Base-by-base conservation (phyloP, 2,888 invertebrate species). In the Anticlea derivata region DNA sequence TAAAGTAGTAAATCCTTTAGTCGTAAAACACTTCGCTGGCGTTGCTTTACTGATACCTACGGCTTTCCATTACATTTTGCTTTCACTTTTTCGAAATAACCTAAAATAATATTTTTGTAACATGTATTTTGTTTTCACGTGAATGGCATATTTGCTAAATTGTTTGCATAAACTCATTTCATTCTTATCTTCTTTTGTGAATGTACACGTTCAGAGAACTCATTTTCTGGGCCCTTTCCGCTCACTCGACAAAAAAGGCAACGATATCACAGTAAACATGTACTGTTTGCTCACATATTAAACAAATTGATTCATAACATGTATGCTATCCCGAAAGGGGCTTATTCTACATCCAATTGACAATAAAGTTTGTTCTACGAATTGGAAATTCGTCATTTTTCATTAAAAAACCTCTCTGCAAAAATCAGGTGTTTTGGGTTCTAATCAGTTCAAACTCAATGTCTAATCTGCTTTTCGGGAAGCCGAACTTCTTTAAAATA, bases 151-250 rank as follows among this genome's bases (percentile, higher is more conserved):
- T 55, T 41, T 59, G 60, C 51, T 63, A 71, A 67, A 62, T 60
- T 68, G 70, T 75, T 72, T 73, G 68, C 69, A 63, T 70, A 72
- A 70, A 70, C 68, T 70, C 66, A 60, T 69, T 61, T 61, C 55
- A 63, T 70, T 74, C 67, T 72, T 70, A 75, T 76, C 68, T 68
- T 52, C 59, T 70, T 67, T 70, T 71, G 66, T 64, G 67, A 59
- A 65, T 60, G 58, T 61, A 63, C 62, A 62, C 65, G 65, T 64
- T 68, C 55, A 56, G 65, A 65, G 66, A 67, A 66, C 63, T 60
- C 50, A 70, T 72, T 77, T 74, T 65, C 63, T 61, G 55, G 54
- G 43, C 66, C 56, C 61, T 70, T 73, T 72, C 67, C 68, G 63
- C 59, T 58, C 59, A 59, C 60, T 58, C 53, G 50, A 64, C 58